Conservation (phyloP, 1,140 invertebrate species). For the Stegodyphus mimosarum region DNA sequence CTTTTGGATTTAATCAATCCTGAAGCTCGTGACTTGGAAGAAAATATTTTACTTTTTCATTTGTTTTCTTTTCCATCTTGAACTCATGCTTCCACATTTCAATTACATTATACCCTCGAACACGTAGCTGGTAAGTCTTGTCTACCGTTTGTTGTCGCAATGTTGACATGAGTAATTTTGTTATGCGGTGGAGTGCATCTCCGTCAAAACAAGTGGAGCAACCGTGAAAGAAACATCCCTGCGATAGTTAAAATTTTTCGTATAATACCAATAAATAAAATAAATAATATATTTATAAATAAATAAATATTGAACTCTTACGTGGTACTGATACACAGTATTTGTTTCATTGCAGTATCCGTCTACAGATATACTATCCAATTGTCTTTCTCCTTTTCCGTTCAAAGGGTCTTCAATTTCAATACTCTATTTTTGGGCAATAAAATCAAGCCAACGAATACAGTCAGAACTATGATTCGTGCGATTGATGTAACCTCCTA, state of each 20-base stretch:
- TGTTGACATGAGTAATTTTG: neutral
- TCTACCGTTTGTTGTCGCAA: neutral
- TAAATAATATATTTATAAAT: neutral
- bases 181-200: neutral
- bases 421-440: slow-evolving; percentile 10
- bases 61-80: neutral
- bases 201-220: neutral
- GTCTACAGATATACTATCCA: neutral
- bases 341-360: slow-evolving; percentile 16
- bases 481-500: slow-evolving; percentile 18
- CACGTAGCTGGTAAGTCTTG: neutral
- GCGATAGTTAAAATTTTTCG: neutral
- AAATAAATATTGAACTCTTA: neutral
- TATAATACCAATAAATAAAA: slow-evolving; percentile 19
- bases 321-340: neutral
- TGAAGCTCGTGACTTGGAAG: neutral
- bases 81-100: slow-evolving; percentile 9
- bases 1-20: neutral
- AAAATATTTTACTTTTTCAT: neutral
- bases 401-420: slow-evolving; percentile 19
- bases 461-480: slow-evolving; percentile 14
- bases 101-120: neutral
- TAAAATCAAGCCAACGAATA: slow-evolving; percentile 42
- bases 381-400: slow-evolving; percentile 1
- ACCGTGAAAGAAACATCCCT: slow-evolving; percentile 7